A percentile compares a stretch with the other conserved stretches of the same genome.
phyloP scores from a whole-genome alignment of 2,888 invertebrate species.

The Pristionchus japonicus region DNA sequence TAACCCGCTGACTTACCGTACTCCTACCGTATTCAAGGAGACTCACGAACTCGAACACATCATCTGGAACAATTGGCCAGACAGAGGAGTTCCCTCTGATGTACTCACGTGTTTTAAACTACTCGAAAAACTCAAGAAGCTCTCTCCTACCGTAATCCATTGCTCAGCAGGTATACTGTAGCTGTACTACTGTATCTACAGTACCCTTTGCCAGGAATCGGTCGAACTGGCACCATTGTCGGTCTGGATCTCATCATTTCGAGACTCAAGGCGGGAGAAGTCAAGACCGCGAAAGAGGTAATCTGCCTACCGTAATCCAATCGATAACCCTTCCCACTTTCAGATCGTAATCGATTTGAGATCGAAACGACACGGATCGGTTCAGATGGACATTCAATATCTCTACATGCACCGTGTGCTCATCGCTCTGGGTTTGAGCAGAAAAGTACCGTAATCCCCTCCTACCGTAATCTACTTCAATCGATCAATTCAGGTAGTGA shows the following conservation, averaged over 20 bases:
- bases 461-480: neutral
- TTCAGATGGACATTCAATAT: no score
- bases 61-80: slow-evolving; percentile 45
- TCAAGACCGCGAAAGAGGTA: slow-evolving; percentile 15
- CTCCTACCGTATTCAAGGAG: neutral
- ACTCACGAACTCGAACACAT: slow-evolving; percentile 38
- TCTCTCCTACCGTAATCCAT: slow-evolving; percentile 41
- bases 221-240: slow-evolving; percentile 43
- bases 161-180: slow-evolving; percentile 43
- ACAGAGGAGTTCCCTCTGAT: slow-evolving; percentile 11
- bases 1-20: neutral
- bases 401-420: slow-evolving; percentile 54
- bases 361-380: slow-evolving; percentile 57
- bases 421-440: neutral
- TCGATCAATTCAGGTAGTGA: slow-evolving; percentile 16
- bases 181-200: neutral
- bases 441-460: neutral
- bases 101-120: slow-evolving; percentile 19
- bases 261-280: neutral
- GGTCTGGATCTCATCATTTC: neutral
- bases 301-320: neutral
- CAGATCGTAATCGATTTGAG: slow-evolving; percentile 58
- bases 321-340: neutral
- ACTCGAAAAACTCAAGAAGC: neutral
- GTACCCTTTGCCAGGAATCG: slow-evolving; percentile 30